Conservation (phyloP, 2,113 vertebrate genomes). For the Lasiurus borealis region DNA sequence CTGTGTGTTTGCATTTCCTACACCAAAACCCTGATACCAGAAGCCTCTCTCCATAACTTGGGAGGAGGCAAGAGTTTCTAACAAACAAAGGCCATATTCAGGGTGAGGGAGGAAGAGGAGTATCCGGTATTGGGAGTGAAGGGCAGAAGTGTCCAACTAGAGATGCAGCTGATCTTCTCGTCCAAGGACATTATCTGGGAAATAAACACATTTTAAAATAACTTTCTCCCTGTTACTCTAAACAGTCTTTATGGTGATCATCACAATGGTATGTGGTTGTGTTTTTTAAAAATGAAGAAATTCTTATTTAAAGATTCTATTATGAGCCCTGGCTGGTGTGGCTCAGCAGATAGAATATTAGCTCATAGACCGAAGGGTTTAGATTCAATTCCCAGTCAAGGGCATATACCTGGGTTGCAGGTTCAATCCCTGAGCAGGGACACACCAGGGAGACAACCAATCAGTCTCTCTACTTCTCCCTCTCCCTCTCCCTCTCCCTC, state of each 20-base stretch:
- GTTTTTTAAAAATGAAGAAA: background rate
- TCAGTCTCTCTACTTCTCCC: too few relatives aligned
- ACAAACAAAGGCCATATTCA: background rate
- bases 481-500: too few relatives aligned
- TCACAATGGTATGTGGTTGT: slow-evolving; percentile 17
- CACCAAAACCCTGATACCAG: background rate
- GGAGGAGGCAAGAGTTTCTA: background rate
- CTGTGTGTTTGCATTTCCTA: background rate
- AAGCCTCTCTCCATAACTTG: background rate
- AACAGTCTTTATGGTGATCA: slow-evolving; percentile 9
- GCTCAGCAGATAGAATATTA: too few relatives aligned
- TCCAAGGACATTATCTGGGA: slow-evolving; percentile 47
- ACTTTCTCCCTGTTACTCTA: slow-evolving; percentile 40
- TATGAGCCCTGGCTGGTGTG: background rate
- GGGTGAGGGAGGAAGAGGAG: slow-evolving; percentile 26
- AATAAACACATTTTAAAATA: slow-evolving; percentile 68
- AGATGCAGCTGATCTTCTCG: background rate
- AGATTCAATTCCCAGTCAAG: too few relatives aligned
- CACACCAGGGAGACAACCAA: too few relatives aligned
- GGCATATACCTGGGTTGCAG: too few relatives aligned
- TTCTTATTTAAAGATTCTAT: slow-evolving; percentile 42
- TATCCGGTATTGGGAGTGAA: background rate
- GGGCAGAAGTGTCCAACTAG: background rate
- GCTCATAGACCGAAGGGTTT: too few relatives aligned
- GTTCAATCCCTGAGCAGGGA: too few relatives aligned